phyloP scores from a whole-genome alignment of 2,888 invertebrate genomes.

The Latheticus oryzae region DNA sequence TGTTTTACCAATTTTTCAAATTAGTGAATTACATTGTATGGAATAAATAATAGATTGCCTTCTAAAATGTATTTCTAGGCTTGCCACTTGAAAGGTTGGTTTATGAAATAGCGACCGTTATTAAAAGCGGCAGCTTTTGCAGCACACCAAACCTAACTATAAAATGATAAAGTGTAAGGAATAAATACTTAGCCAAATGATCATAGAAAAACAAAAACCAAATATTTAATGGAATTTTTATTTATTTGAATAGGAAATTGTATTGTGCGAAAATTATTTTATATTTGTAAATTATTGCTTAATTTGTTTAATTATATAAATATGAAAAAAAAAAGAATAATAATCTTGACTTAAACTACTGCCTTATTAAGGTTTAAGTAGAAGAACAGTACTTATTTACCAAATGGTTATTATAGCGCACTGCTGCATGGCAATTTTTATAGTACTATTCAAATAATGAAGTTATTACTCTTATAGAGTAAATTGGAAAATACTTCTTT shows the following conservation, averaged over 20 bases:
- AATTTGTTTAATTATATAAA: slow-evolving; percentile 32
- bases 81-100: slow-evolving; percentile 45
- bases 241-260: slow-evolving; percentile 40
- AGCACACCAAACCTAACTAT: slow-evolving; percentile 51
- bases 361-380: slow-evolving; percentile 48
- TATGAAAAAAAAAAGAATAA: too few relatives aligned
- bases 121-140: slow-evolving; percentile 47
- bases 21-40: slow-evolving; percentile 40
- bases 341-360: slow-evolving; percentile 44
- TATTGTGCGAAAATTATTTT: slow-evolving; percentile 47
- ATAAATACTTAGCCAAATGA: slow-evolving; percentile 49
- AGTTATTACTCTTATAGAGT: slow-evolving; percentile 50
- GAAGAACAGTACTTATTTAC: slow-evolving; percentile 40
- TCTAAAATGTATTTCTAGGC: slow-evolving; percentile 47
- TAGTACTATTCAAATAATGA: slow-evolving; percentile 34
- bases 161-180: slow-evolving; percentile 44
- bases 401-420: slow-evolving; percentile 35
- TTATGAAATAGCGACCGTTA: slow-evolving; percentile 30
- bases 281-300: slow-evolving; percentile 53
- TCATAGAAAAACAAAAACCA: slow-evolving; percentile 39
- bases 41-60: slow-evolving; percentile 48
- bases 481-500: slow-evolving; percentile 28
- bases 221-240: slow-evolving; percentile 32
- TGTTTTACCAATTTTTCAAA: slow-evolving; percentile 3
- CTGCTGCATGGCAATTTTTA: slow-evolving; percentile 34